These are phyloP conservation scores for Smittia sp. DNA, from an alignment of 2,888 invertebrate species.

Conservation along the genomic window DNA sequence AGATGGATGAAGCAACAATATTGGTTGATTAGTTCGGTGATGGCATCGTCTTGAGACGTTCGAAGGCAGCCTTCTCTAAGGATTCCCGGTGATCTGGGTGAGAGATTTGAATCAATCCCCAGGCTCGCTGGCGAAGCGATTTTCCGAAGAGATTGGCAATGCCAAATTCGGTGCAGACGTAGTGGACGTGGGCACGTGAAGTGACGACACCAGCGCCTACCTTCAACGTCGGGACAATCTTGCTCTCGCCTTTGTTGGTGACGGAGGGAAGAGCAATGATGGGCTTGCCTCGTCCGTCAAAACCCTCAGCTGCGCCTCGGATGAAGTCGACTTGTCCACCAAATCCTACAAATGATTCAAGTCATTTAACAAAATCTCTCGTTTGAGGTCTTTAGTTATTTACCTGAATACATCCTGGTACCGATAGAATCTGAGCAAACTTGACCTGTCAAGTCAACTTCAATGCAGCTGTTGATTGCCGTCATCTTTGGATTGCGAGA, in stretches of 20 bases:
- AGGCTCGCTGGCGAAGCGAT: conserved; percentile 81
- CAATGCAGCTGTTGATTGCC: conserved; percentile 95
- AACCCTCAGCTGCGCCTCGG: conserved; percentile 79
- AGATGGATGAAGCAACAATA: not conserved
- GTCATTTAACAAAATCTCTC: conserved; percentile 23
- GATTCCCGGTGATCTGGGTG: conserved; percentile 83
- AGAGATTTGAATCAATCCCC: conserved; percentile 83
- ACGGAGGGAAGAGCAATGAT: conserved; percentile 85
- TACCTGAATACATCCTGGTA: conserved; percentile 45
- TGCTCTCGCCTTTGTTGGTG: conserved; percentile 74
- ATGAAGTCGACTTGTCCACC: conserved; percentile 95
- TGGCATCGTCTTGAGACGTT: conserved; percentile 77
- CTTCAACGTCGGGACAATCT: conserved; percentile 81
- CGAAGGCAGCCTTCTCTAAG: conserved; percentile 84
- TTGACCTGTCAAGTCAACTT: conserved; percentile 91
- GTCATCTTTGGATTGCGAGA: conserved; percentile 87
- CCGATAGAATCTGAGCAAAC: conserved; percentile 93
- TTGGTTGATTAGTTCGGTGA: conserved; percentile 5
- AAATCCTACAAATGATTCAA: conserved; percentile 62
- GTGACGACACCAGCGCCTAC: conserved; percentile 93
- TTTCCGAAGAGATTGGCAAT: conserved; percentile 88
- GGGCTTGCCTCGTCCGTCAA: conserved; percentile 84
- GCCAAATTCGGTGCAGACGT: conserved; percentile 90
- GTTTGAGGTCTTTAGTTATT: not conserved
- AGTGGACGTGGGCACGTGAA: conserved; percentile 86